Percentiles rank a stretch among this genome's conserved stretches.
Conservation (phyloP, 1,140 invertebrate genomes). For the Brachionus asplanchnoidis region DNA sequence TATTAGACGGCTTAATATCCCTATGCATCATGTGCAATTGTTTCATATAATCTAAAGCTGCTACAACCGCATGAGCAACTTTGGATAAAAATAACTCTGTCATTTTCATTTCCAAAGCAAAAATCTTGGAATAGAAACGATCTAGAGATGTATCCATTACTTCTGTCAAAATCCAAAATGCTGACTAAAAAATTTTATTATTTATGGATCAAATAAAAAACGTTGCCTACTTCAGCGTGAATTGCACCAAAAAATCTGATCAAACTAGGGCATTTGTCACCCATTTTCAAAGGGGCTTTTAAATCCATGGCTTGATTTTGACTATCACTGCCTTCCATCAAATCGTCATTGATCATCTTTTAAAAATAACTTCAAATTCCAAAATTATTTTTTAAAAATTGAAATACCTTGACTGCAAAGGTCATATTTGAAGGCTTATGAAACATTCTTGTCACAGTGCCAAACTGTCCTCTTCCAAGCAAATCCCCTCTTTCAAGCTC, state of each 20-base stretch:
- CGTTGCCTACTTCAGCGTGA: neutral
- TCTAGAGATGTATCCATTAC: conserved; percentile 37
- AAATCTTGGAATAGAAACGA: conserved; percentile 1
- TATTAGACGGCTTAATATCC: conserved; percentile 59
- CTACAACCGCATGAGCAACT: conserved; percentile 54
- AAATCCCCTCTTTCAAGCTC: neutral
- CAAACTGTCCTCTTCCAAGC: conserved; percentile 18
- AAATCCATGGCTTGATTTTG: conserved; percentile 5
- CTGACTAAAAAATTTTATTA: neutral
- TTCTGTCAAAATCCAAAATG: conserved; percentile 24
- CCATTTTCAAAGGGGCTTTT: conserved; percentile 13
- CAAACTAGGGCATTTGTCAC: neutral
- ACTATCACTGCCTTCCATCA: neutral
- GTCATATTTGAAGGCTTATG: conserved; percentile 1
- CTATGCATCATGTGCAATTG: conserved; percentile 57
- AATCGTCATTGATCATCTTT: conserved; percentile 14
- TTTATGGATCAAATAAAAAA: neutral
- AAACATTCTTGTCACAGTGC: conserved; percentile 23
- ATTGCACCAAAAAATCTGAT: conserved; percentile 27
- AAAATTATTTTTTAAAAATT: neutral
- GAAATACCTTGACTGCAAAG: conserved; percentile 39
- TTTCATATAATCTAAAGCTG: conserved; percentile 58
- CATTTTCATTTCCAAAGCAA: conserved; percentile 43
- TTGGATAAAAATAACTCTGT: conserved; percentile 51
- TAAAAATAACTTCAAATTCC: neutral